Percentiles rank a stretch among this genome's conserved stretches.
These are phyloP conservation scores for Drosophila eugracilis DNA, from an alignment of 1,140 invertebrate genomes.

Conservation along the genomic window DNA sequence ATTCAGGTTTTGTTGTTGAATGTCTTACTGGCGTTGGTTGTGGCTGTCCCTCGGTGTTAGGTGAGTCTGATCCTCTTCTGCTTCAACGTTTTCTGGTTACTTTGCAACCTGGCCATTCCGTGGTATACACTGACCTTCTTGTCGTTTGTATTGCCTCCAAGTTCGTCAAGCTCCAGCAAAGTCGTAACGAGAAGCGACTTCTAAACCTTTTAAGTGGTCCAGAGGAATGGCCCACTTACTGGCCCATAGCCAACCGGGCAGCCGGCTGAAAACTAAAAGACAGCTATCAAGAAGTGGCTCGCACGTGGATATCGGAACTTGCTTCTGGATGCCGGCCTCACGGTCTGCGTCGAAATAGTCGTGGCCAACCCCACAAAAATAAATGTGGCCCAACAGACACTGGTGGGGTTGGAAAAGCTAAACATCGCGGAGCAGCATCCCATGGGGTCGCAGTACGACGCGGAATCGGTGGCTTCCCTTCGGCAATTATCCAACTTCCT, in stretches of 20 bases:
- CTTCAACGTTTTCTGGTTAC: constrained; percentile 81
- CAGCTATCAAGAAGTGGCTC: constrained; percentile 83
- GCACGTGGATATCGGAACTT: constrained; percentile 79
- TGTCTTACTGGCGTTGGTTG: constrained; percentile 71
- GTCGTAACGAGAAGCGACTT: constrained; percentile 75
- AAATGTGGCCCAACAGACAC: constrained; percentile 63
- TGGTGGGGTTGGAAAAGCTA: constrained; percentile 71
- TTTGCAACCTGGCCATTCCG: constrained; percentile 80
- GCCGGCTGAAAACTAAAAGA: constrained; percentile 81
- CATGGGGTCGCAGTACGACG: constrained; percentile 74
- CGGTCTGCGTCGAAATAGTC: constrained; percentile 78
- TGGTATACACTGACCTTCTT: constrained; percentile 77
- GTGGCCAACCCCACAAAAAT: constrained; percentile 75
- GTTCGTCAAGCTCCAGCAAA: constrained; percentile 78
- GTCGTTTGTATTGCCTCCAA: constrained; percentile 79
- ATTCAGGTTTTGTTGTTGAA: constrained; percentile 68
- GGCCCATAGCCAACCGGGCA: constrained; percentile 80
- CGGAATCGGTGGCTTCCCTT: constrained; percentile 70
- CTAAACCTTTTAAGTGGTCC: constrained; percentile 61
- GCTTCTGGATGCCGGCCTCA: constrained; percentile 75
- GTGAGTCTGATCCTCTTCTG: constrained; percentile 75
- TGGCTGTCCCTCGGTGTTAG: constrained; percentile 69
- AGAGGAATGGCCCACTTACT: constrained; percentile 73
- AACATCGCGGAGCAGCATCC: constrained; percentile 81
- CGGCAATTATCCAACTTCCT: constrained; percentile 67